Evolutionary conservation across 2,113 vertebrate species (phyloP).

Genomic region (Eublepharis macularius): DNA sequence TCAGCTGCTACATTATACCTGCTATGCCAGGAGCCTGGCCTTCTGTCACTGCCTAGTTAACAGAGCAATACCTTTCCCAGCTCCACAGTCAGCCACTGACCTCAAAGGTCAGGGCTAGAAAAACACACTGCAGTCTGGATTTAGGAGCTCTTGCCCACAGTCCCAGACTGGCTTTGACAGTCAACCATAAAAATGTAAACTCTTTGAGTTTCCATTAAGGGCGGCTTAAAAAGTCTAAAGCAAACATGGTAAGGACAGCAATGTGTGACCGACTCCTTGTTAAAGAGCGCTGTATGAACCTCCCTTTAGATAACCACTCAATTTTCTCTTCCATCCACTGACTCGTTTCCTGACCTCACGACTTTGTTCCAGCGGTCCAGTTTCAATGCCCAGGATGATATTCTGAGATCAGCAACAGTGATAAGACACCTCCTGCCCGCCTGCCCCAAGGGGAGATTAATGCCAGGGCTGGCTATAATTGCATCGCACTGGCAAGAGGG

Average conservation of each 20-base stretch:
- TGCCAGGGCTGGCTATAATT: neutral
- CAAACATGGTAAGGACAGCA: neutral
- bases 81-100: no score
- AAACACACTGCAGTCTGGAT: no score
- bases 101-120: no score
- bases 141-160: no score
- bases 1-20: no score
- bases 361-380: accelerated
- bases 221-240: neutral
- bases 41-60: no score
- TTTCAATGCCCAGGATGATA: accelerated
- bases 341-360: accelerated
- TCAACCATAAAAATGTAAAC: no score
- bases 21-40: no score
- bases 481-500: neutral
- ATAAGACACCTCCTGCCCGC: neutral
- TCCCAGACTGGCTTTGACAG: no score
- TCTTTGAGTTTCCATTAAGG: neutral
- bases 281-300: accelerated
- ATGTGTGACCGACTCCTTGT: no score
- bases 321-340: neutral
- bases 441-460: neutral
- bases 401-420: neutral
- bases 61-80: no score
- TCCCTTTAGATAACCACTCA: neutral